Evolutionary conservation across 2,797 vertebrate genomes (phyloP).

Genomic region (Rhinatrema bivittatum): DNA sequence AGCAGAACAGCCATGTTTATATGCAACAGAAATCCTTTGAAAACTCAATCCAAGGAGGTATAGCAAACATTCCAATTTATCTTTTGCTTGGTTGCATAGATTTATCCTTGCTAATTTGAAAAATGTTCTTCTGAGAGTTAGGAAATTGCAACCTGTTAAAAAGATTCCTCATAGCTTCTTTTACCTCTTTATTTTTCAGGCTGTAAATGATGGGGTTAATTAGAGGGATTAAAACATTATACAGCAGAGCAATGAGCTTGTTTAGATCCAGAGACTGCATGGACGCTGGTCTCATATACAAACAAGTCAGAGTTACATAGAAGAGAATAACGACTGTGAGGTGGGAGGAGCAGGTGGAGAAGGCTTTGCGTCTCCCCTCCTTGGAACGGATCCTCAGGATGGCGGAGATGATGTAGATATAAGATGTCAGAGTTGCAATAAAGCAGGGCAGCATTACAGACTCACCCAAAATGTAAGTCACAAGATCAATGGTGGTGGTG

Average conservation of each 20-base stretch:
- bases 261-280: too few relatives aligned
- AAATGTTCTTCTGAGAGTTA: too few relatives aligned
- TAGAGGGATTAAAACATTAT: too few relatives aligned
- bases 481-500: background rate
- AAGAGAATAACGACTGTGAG: slow-evolving; percentile 6
- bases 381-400: slow-evolving; percentile 10
- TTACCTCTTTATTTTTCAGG: too few relatives aligned
- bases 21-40: background rate
- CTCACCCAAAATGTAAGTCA: background rate
- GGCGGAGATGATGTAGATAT: slow-evolving; percentile 14
- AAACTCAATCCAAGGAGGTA: background rate
- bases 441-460: slow-evolving; percentile 1
- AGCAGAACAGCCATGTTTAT: too few relatives aligned
- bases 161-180: too few relatives aligned
- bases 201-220: too few relatives aligned
- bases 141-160: too few relatives aligned
- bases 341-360: slow-evolving; percentile 23
- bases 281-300: too few relatives aligned
- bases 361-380: slow-evolving; percentile 8
- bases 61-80: slow-evolving; percentile 17
- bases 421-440: slow-evolving; percentile 1
- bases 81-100: slow-evolving; percentile 19
- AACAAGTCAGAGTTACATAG: slow-evolving; percentile 9
- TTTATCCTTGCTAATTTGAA: slow-evolving; percentile 11
- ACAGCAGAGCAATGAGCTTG: too few relatives aligned